These are phyloP conservation scores for Gobio gobio DNA, from an alignment of 2,113 vertebrate genomes.

Conservation along the genomic window DNA sequence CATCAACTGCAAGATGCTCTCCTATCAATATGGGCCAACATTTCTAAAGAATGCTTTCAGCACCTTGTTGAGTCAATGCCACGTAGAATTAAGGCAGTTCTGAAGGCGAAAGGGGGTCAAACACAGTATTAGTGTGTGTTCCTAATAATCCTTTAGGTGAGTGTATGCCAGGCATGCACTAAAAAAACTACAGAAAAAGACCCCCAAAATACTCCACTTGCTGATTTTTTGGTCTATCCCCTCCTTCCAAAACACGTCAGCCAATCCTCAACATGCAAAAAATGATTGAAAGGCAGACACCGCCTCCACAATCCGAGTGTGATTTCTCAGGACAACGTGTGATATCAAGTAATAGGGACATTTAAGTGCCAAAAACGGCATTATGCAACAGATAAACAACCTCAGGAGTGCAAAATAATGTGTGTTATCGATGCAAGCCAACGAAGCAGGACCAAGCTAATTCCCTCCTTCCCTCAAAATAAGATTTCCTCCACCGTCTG, in stretches of 20 bases:
- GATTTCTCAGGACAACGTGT: neutral
- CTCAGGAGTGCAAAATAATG: neutral
- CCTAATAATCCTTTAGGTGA: too few species aligned
- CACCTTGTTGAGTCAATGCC: too few species aligned
- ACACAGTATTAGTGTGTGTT: too few species aligned
- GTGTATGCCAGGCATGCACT: too few species aligned
- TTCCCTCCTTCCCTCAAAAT: neutral
- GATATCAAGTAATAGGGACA: neutral
- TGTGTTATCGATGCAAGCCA: neutral
- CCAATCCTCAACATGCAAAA: neutral
- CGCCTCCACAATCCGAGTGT: neutral
- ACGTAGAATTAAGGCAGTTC: too few species aligned
- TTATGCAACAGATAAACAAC: neutral
- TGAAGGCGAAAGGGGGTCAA: too few species aligned
- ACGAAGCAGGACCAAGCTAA: neutral
- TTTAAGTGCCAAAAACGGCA: neutral
- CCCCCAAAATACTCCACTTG: neutral
- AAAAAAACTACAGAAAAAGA: too few species aligned
- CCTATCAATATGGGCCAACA: too few species aligned
- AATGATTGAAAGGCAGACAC: neutral
- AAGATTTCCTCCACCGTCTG: constrained; percentile 10
- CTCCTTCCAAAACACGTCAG: neutral
- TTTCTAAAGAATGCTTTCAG: too few species aligned
- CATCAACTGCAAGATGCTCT: too few species aligned
- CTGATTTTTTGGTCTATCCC: too few species aligned